Evolutionary conservation across 1,140 invertebrate genomes (phyloP).

Genomic region (Trachymyrmex septentrionalis): DNA sequence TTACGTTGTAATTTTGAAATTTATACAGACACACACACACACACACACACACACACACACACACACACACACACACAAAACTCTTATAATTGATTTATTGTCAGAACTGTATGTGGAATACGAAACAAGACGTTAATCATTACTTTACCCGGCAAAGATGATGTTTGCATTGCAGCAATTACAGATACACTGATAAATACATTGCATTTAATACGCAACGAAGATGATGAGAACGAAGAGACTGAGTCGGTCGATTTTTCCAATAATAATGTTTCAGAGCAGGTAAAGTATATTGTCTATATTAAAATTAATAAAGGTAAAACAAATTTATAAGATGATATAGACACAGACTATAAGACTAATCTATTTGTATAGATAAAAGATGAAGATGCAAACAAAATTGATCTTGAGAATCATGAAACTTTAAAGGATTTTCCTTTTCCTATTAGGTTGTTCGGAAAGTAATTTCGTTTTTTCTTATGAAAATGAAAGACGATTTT

Average conservation of each 20-base stretch:
- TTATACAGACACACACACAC: no score
- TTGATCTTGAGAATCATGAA: no score
- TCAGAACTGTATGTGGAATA: constrained; percentile 4
- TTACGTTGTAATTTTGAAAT: no score
- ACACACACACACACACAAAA: no score
- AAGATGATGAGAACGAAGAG: no score
- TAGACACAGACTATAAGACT: no score
- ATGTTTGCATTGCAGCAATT: background rate
- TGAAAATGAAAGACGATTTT: no score
- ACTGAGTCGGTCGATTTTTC: background rate
- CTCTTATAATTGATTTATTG: background rate
- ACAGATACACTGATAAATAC: background rate
- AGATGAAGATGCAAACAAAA: background rate
- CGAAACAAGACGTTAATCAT: background rate
- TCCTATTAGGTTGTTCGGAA: no score
- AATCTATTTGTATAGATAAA: background rate
- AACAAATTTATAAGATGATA: no score
- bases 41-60: no score
- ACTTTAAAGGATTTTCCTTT: constrained; percentile 81
- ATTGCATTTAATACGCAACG: background rate
- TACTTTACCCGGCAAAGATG: background rate
- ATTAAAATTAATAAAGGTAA: background rate
- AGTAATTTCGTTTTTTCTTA: no score
- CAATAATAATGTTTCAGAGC: no score
- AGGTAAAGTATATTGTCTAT: background rate